Evolutionary conservation across 1,140 invertebrate species (phyloP).

Genomic region (Eurosta solidaginis): DNA sequence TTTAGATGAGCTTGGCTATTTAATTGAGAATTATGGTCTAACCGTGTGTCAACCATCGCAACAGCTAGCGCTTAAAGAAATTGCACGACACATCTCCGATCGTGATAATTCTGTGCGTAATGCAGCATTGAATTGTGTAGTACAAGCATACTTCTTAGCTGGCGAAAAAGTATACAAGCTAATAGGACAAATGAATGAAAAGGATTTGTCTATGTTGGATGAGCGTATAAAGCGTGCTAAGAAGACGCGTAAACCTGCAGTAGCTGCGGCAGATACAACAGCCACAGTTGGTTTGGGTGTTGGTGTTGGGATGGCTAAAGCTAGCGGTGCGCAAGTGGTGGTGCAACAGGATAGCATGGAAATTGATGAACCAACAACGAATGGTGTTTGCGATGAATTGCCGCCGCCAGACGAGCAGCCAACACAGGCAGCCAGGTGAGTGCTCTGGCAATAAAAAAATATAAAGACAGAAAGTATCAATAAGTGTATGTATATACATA

Average conservation of each 20-base stretch:
- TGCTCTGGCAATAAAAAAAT: neutral
- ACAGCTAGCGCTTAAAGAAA: constrained; percentile 82
- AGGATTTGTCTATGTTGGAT: constrained; percentile 90
- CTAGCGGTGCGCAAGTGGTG: constrained; percentile 58
- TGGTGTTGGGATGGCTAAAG: constrained; percentile 42
- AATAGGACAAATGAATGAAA: constrained; percentile 88
- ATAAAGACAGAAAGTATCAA: neutral
- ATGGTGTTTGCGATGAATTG: constrained; percentile 54
- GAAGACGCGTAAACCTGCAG: constrained; percentile 68
- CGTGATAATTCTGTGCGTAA: constrained; percentile 95
- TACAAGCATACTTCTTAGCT: constrained; percentile 86
- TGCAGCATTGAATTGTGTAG: constrained; percentile 92
- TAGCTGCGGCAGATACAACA: constrained; percentile 46
- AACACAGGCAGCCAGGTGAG: constrained; percentile 8
- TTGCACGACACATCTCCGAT: constrained; percentile 93
- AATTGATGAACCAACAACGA: constrained; percentile 51
- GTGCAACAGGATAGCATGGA: constrained; percentile 59
- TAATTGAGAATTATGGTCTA: constrained; percentile 87
- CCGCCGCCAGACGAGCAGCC: constrained; percentile 51
- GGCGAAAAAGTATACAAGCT: constrained; percentile 91
- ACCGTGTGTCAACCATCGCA: constrained; percentile 81
- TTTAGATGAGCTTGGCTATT: constrained; percentile 84
- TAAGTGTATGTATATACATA: neutral
- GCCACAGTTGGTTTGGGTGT: constrained; percentile 45
- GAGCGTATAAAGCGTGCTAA: constrained; percentile 90